Evolutionary conservation across 2,113 vertebrate species (phyloP), one percentile per base, ranked within the genome.

Genomic region (Corydoras sp.): DNA sequence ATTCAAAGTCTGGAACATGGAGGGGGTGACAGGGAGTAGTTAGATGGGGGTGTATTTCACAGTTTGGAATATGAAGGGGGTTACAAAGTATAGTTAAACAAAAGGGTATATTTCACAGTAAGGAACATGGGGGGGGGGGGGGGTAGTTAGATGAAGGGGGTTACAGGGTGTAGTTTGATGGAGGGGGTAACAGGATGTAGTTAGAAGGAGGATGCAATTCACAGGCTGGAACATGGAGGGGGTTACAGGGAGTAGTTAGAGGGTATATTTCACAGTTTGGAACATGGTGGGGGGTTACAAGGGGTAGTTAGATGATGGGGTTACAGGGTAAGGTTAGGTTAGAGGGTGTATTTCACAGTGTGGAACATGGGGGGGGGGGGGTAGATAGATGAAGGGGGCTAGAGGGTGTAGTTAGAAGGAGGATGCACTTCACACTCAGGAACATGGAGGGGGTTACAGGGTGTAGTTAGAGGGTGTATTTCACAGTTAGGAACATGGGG

Each of bases 341-440:
- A 53, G 49, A 32, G 69, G 18, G 69, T 58, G 89, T 2, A 81
- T 76, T 82, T 73, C 79, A 71, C 84, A 75, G 73, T 71, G 49
- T 67, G 31, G 79, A 76, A 79, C 82, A 84, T 65, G 76, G 75
- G 76, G 72, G 32, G 49, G 66, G 66, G 31, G 54, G 66, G 6
- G 31, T 6, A 56, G 31, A 43, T n/a, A n/a, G n/a, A n/a, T n/a
- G n/a, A n/a, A n/a, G n/a, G n/a, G n/a, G n/a, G n/a, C n/a, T n/a
- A n/a, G n/a, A 29, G 53, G 58, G 14, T 4, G 53, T 58, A 54
- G 58, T 53, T 58, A 58, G 55, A 53, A 50, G 54, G 69, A 48
- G 69, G 59, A 89, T 84, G 86, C 2, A 51, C 2, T 51, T 51
- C 84, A 60, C 58, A 73, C 67, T 82, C 74, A 76, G 69, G 81